A percentile compares a stretch with the other conserved stretches of the same genome.
phyloP scores from a whole-genome alignment of 30 jellyfish, hydroid and myxozoan genomes.

The Chironex yamaguchii region DNA sequence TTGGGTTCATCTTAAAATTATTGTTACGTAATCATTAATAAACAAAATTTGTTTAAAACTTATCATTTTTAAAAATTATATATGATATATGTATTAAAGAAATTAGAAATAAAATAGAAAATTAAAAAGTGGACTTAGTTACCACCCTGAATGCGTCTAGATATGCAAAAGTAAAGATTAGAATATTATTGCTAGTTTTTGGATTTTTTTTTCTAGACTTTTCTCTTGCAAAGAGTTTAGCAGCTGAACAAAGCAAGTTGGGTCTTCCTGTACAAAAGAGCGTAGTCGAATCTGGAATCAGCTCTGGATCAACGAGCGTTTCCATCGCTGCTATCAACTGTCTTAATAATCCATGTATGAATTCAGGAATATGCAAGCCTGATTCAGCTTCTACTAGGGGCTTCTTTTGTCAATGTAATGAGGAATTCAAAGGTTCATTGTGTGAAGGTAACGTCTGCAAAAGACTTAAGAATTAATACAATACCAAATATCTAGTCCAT shows the following conservation, averaged over 20 bases:
- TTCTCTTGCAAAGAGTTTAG: neutral
- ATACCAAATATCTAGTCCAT: too few species aligned
- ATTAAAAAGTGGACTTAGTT: too few species aligned
- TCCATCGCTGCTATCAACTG: conserved; percentile 24
- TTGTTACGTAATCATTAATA: too few species aligned
- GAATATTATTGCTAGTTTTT: too few species aligned
- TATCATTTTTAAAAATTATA: too few species aligned
- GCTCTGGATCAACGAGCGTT: neutral
- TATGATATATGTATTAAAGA: too few species aligned
- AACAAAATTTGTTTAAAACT: too few species aligned
- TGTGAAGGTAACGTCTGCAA: conserved; percentile 98
- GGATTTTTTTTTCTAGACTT: neutral
- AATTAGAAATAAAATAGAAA: too few species aligned
- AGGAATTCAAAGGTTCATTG: conserved; percentile 79
- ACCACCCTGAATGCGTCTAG: too few species aligned
- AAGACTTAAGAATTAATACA: too few species aligned
- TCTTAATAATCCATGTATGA: conserved; percentile 83
- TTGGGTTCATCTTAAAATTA: too few species aligned
- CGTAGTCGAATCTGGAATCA: neutral
- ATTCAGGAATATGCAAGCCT: conserved; percentile 80
- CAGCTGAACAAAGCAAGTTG: neutral
- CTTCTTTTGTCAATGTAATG: conserved; percentile 75
- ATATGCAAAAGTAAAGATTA: too few species aligned
- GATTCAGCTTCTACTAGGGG: conserved; percentile 81
- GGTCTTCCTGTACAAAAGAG: neutral